A percentile compares a stretch with the other conserved stretches of the same genome.
Evolutionary conservation across 2,113 vertebrate genomes (phyloP).

Genomic region (Odobenus rosmarus): DNA sequence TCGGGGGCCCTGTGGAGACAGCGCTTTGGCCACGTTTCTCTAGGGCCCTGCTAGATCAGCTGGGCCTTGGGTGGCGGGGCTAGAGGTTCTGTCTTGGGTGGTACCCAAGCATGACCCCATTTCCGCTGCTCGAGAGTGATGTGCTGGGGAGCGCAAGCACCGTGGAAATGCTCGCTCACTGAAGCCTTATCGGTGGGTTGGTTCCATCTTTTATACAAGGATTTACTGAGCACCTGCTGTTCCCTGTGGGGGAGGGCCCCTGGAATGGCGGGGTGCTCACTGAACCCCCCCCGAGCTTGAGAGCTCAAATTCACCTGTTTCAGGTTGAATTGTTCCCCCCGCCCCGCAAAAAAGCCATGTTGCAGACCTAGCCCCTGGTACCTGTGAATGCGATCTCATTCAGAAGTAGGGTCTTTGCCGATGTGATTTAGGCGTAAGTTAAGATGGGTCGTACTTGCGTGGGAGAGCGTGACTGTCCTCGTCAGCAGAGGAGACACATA

Average conservation of each 20-base stretch:
- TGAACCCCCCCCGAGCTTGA: neutral
- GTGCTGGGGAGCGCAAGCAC: rapidly evolving
- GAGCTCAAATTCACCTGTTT: neutral
- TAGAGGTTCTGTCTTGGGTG: too few species aligned
- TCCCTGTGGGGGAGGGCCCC: neutral
- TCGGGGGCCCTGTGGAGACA: neutral
- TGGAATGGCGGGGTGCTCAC: neutral
- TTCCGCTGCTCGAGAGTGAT: rapidly evolving
- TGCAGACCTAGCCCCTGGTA: too few species aligned
- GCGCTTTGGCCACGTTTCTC: rapidly evolving
- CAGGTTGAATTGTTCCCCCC: neutral
- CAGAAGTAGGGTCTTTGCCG: neutral
- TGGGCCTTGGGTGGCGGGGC: neutral
- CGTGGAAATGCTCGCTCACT: rapidly evolving
- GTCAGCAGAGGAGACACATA: rapidly evolving
- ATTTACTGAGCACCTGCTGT: neutral
- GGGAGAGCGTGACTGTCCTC: neutral
- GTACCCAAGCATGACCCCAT: rapidly evolving
- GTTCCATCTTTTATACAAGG: rapidly evolving
- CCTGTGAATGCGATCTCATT: neutral
- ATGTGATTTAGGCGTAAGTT: rapidly evolving
- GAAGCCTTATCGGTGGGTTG: rapidly evolving
- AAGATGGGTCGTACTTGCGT: neutral
- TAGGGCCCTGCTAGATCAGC: neutral
- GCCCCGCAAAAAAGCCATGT: rapidly evolving